phyloP scores from a whole-genome alignment of 2,797 vertebrate genomes.

The Chrysocyon brachyurus region DNA sequence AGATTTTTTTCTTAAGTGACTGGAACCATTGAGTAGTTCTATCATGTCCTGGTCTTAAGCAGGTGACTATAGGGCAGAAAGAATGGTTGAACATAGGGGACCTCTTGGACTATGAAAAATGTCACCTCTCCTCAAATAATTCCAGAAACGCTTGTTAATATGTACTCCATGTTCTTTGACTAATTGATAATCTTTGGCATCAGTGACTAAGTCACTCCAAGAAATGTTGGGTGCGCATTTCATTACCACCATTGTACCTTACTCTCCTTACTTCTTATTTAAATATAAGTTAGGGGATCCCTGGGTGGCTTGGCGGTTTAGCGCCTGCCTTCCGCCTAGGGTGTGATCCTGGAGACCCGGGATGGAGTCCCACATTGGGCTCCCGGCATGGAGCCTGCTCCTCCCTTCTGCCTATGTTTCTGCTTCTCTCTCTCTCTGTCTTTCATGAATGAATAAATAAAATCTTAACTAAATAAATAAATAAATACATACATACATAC shows the following conservation, averaged over 20 bases:
- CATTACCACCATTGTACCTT: not conserved
- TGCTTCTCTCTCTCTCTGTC: too few relatives aligned
- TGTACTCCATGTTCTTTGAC: not conserved
- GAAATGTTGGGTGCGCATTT: not conserved
- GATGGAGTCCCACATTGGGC: too few relatives aligned
- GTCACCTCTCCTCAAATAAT: not conserved
- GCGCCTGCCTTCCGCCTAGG: too few relatives aligned
- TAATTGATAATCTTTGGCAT: not conserved
- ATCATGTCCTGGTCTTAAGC: constrained; percentile 7
- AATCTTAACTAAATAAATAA: too few relatives aligned
- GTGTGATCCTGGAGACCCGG: too few relatives aligned
- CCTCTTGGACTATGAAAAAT: not conserved
- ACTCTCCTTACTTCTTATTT: constrained; percentile 30
- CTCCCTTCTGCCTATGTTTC: too few relatives aligned
- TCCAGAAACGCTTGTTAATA: constrained; percentile 9
- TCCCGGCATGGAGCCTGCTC: too few relatives aligned
- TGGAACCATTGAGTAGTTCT: not conserved
- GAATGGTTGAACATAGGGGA: not conserved
- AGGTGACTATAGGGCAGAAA: not conserved
- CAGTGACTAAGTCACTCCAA: not conserved
- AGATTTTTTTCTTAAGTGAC: not conserved
- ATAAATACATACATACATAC: too few relatives aligned
- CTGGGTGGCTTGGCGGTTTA: too few relatives aligned
- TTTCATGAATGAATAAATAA: too few relatives aligned
- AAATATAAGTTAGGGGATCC: not conserved